Conservation (phyloP, 1,140 invertebrate genomes). For the Pogonognathellus flavescens region DNA sequence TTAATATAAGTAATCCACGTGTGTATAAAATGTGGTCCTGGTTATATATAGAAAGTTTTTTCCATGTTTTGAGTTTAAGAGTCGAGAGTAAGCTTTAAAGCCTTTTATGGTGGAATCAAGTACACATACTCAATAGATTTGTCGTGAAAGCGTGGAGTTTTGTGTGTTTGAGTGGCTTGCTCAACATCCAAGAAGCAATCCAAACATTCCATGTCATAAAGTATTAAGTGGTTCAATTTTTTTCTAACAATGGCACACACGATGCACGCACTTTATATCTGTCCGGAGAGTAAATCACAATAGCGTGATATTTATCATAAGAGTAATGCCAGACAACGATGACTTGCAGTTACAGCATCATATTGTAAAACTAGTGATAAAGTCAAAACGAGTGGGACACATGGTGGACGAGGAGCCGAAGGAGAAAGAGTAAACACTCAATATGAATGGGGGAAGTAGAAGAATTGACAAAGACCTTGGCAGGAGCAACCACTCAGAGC, state of each 20-base stretch:
- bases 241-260: not conserved
- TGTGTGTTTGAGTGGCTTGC: too few relatives aligned
- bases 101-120: too few relatives aligned
- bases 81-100: too few relatives aligned
- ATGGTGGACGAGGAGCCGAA: not conserved
- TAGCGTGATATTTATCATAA: constrained; percentile 18
- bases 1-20: too few relatives aligned
- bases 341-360: not conserved
- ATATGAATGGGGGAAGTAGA: not conserved
- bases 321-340: constrained; percentile 18
- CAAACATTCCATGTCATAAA: not conserved
- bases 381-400: not conserved
- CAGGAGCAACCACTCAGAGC: not conserved
- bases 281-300: constrained; percentile 32
- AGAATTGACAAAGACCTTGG: not conserved
- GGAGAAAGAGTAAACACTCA: not conserved
- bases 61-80: too few relatives aligned
- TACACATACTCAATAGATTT: too few relatives aligned
- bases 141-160: too few relatives aligned
- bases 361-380: constrained; percentile 25
- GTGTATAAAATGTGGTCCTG: too few relatives aligned
- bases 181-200: too few relatives aligned
- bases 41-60: too few relatives aligned
- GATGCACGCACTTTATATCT: constrained; percentile 37
- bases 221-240: constrained; percentile 22